Conservation (phyloP, 2,113 vertebrate species). For the Phylloscopus trochilus region DNA sequence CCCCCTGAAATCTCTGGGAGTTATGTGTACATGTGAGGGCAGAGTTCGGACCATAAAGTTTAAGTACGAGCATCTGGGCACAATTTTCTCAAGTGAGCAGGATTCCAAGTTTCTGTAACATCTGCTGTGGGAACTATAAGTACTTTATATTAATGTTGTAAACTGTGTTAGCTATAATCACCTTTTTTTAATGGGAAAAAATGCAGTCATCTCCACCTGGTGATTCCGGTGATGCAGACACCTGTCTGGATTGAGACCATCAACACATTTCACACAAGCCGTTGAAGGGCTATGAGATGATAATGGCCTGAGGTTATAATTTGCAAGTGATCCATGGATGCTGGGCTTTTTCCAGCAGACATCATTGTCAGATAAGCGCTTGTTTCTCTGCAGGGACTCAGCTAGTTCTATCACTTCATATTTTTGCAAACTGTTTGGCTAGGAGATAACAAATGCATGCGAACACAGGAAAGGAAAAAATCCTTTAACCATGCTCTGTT, state of each 20-base stretch:
- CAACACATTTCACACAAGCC: not conserved
- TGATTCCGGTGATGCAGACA: constrained; percentile 28
- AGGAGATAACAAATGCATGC: not conserved
- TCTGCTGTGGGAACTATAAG: constrained; percentile 67
- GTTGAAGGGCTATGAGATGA: not conserved
- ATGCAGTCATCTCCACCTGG: constrained; percentile 62
- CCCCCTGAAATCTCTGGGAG: constrained; percentile 26
- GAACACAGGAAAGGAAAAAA: not conserved
- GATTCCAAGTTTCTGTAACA: constrained; percentile 68
- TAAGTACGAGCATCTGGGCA: constrained; percentile 68
- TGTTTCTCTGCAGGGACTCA: not conserved
- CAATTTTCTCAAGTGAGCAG: constrained; percentile 58
- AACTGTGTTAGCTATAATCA: constrained; percentile 62
- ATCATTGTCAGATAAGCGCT: constrained; percentile 23
- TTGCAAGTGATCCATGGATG: not conserved
- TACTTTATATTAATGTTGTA: constrained; percentile 64
- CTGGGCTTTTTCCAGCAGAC: not conserved
- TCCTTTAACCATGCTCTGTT: not conserved
- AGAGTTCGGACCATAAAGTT: constrained; percentile 51
- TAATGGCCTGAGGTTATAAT: constrained; percentile 2
- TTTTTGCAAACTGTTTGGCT: constrained; percentile 15
- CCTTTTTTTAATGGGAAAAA: constrained; percentile 57
- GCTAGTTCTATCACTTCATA: not conserved
- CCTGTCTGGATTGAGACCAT: constrained; percentile 37
- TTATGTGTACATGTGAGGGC: constrained; percentile 30